Evolutionary conservation across 2,888 invertebrate genomes (phyloP).

Genomic region (Tryphoninae sp.): DNA sequence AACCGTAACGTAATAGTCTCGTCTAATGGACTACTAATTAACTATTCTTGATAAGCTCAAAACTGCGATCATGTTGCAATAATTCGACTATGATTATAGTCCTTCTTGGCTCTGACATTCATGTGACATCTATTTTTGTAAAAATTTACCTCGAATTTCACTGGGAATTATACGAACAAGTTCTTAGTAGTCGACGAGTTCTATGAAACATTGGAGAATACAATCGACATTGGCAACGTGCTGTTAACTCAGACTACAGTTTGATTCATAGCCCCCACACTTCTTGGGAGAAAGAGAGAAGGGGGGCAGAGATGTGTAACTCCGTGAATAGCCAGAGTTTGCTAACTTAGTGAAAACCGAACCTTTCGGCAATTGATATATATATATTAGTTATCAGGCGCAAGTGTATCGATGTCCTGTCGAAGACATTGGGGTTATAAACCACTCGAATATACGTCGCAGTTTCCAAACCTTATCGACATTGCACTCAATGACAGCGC

Average conservation of each 20-base stretch:
- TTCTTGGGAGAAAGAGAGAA: neutral
- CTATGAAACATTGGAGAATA: too few relatives aligned
- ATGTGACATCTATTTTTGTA: too few relatives aligned
- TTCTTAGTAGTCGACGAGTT: too few relatives aligned
- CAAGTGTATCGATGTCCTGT: conserved; percentile 6
- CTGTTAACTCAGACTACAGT: neutral
- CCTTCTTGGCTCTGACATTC: too few relatives aligned
- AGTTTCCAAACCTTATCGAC: conserved; percentile 32
- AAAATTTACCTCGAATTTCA: too few relatives aligned
- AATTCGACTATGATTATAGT: too few relatives aligned
- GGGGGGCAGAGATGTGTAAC: neutral
- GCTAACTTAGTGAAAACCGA: conserved; percentile 26
- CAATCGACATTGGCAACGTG: too few relatives aligned
- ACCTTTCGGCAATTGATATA: neutral
- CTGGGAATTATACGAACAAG: too few relatives aligned
- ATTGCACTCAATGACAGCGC: conserved; percentile 29
- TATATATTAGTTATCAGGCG: conserved; percentile 9
- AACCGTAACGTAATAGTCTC: too few relatives aligned
- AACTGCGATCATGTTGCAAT: too few relatives aligned
- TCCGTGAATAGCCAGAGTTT: conserved; percentile 7
- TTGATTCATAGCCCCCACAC: neutral
- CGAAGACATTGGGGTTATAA: conserved; percentile 32
- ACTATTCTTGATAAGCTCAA: too few relatives aligned
- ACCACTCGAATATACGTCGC: conserved; percentile 15
- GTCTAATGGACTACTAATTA: too few relatives aligned